Evolutionary conservation across 1,140 invertebrate species (phyloP).

Genomic region (Drosophila triauraria): DNA sequence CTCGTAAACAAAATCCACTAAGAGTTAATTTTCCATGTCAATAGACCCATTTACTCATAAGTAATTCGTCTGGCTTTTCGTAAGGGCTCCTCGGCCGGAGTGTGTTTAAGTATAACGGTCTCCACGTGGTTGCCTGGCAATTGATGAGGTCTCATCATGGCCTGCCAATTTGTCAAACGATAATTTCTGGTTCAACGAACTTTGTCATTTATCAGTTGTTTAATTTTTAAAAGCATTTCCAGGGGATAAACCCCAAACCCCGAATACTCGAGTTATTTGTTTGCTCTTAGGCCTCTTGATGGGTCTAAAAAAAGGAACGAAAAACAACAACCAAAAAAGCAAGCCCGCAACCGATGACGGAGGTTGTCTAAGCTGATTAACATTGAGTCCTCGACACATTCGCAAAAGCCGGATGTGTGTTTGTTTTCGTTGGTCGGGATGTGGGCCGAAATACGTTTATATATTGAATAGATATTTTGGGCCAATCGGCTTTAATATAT

Average conservation of each 20-base stretch:
- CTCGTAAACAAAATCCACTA: constrained; percentile 10
- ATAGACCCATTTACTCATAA: constrained; percentile 49
- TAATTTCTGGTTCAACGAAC: constrained; percentile 72
- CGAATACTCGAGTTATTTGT: constrained; percentile 17
- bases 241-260: constrained; percentile 11
- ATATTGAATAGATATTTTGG: constrained; percentile 43
- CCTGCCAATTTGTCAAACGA: constrained; percentile 70
- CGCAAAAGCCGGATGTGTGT: constrained; percentile 38
- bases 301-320: constrained; percentile 21
- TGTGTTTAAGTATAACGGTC: constrained; percentile 3
- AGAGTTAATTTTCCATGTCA: constrained; percentile 44
- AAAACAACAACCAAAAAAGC: constrained; percentile 31
- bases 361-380: constrained; percentile 73
- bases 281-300: constrained; percentile 43
- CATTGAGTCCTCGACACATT: constrained; percentile 60
- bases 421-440: constrained; percentile 25
- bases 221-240: constrained; percentile 72
- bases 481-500: constrained; percentile 27
- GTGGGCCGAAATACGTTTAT: constrained; percentile 38
- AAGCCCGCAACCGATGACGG: constrained; percentile 23
- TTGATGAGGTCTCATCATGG: constrained; percentile 60
- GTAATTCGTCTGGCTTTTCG: constrained; percentile 51
- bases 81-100: constrained; percentile 3
- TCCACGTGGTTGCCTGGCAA: constrained; percentile 52
- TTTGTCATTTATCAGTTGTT: constrained; percentile 76